These are phyloP conservation scores for Spialia ferax DNA, from an alignment of 2,888 invertebrate genomes.

Conservation along the genomic window DNA sequence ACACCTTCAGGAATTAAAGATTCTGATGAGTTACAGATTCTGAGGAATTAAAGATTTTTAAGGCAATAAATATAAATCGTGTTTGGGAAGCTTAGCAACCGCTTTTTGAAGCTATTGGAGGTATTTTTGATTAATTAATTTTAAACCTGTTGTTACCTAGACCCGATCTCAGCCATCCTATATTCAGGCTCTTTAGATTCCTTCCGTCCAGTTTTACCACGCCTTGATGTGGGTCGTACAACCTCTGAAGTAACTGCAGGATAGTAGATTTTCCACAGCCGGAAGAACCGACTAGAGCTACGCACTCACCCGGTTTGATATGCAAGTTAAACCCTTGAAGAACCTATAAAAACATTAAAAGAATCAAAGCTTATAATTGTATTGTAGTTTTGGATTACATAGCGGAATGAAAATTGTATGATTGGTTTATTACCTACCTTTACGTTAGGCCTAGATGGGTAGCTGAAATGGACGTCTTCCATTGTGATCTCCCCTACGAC, in stretches of 20 bases:
- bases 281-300: conserved; percentile 91
- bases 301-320: conserved; percentile 89
- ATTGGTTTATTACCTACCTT: conserved; percentile 74
- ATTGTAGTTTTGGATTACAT: no score
- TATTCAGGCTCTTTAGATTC: conserved; percentile 89
- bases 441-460: conserved; percentile 92
- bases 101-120: no score
- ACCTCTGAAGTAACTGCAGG: conserved; percentile 90
- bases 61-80: no score
- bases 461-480: conserved; percentile 90
- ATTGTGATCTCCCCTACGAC: conserved; percentile 90
- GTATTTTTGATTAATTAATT: no score
- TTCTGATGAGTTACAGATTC: neutral
- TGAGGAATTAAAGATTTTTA: no score
- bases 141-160: conserved; percentile 86
- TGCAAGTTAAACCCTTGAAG: conserved; percentile 89
- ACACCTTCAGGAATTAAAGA: conserved; percentile 80
- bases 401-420: no score
- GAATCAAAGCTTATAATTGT: neutral
- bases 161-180: conserved; percentile 91
- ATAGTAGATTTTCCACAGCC: conserved; percentile 95
- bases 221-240: conserved; percentile 89
- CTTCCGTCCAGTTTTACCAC: conserved; percentile 88
- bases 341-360: conserved; percentile 70
- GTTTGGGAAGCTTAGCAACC: no score